Percentiles rank a stretch among this genome's conserved stretches.
Conservation (phyloP, 1,140 invertebrate genomes). For the Bombus breviceps region DNA sequence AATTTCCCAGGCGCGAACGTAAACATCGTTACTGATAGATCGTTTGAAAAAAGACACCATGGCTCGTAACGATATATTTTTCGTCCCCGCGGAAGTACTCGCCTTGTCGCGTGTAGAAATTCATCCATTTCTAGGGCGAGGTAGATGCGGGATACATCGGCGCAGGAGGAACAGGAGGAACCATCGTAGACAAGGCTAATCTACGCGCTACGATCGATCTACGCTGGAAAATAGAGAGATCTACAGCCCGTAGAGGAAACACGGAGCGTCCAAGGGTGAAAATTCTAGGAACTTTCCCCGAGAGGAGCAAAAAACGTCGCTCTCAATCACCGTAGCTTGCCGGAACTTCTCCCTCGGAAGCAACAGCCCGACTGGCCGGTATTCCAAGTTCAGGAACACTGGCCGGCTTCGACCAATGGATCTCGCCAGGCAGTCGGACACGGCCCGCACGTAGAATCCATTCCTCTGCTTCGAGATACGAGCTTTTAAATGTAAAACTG, state of each 20-base stretch:
- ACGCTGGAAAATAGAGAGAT: not conserved
- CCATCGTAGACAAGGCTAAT: not conserved
- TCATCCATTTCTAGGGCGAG: not conserved
- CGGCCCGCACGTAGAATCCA: not conserved
- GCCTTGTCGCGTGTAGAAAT: no score
- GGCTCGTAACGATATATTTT: no score
- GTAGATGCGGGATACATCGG: not conserved
- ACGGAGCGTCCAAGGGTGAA: not conserved
- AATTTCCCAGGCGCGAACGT: no score
- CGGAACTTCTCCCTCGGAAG: slow-evolving; percentile 1
- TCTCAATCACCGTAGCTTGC: slow-evolving; percentile 4
- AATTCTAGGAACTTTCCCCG: not conserved
- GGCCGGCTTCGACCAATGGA: not conserved
- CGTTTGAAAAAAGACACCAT: no score
- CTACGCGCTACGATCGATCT: not conserved
- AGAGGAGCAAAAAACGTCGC: not conserved
- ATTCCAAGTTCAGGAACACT: slow-evolving; percentile 11
- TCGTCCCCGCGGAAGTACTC: no score
- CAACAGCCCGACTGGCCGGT: slow-evolving; percentile 2
- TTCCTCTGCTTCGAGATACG: slow-evolving; percentile 43
- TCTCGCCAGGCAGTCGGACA: not conserved
- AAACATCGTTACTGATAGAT: no score
- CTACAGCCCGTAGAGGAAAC: not conserved
- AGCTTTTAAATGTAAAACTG: slow-evolving; percentile 79
- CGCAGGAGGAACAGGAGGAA: not conserved